Base-by-base conservation (phyloP, 2,113 vertebrate species). In the Asarcornis scutulata region DNA sequence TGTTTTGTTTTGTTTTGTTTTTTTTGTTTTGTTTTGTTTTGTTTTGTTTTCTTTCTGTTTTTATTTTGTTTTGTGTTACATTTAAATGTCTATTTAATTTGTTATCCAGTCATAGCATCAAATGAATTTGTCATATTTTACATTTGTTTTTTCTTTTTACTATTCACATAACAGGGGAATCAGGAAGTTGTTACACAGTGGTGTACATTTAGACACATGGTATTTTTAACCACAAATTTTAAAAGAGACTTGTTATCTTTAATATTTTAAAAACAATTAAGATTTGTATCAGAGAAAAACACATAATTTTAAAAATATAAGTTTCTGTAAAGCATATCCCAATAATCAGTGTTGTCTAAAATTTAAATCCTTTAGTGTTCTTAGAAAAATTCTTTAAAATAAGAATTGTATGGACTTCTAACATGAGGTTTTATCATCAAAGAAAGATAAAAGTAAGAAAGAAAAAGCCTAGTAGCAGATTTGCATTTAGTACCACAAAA, bases 231-330 rank as follows among this genome's bases (percentile, higher is more conserved):
- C 13, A 76, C 38, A 85, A 79, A 68, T 79, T 94, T 91, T 50
- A 80, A 88, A 93, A 69, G 52, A 91, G 8, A 4, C 40, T 94
- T 55, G 50, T 40, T 93, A 80, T 95, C 88, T 89, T 44, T 88
- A 94, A 80, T 59, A 71, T 48, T 48, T 71, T 63, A 94, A 59
- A 87, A 94, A 91, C 87, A 89, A 94, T 79, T 94, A 73, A 83
- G 82, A 13, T 80, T 95, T 80, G 72, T 34, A 66, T 91, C 67
- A 93, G 50, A 90, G 59, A 77, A 90, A 79, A 91, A 73, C 40
- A 83, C 21, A 53, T 79, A 96, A 85, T 58, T 88, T 85, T 89
- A 89, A 93, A 93, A 42, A 60, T 87, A 95, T 76, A 38, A 89
- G 44, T 91, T 94, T 80, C 72, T 88, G 34, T 66, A 89, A 88